phyloP scores from a whole-genome alignment of 1,140 invertebrate species.

The Nasonia giraulti region DNA sequence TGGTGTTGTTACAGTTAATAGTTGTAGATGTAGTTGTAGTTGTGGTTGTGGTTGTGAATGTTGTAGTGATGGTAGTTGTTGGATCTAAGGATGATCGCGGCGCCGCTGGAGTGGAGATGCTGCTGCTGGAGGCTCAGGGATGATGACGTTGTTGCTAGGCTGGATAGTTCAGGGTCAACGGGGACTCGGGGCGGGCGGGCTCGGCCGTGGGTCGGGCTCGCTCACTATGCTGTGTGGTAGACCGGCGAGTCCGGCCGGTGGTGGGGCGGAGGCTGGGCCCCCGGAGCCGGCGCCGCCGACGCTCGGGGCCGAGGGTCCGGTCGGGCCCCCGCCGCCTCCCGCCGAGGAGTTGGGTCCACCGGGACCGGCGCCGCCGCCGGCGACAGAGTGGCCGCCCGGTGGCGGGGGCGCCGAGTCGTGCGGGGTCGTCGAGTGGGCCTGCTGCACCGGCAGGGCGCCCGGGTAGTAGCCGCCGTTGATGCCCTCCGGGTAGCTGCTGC shows the following conservation, averaged over 20 bases:
- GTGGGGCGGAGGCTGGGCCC: slow-evolving; percentile 62
- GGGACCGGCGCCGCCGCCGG: slow-evolving; percentile 65
- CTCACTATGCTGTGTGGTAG: slow-evolving; percentile 74
- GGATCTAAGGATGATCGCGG: slow-evolving; percentile 30
- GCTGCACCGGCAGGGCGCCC: slow-evolving; percentile 81
- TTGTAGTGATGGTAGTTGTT: slow-evolving; percentile 28
- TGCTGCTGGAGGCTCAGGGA: slow-evolving; percentile 44
- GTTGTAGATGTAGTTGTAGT: slow-evolving; percentile 41
- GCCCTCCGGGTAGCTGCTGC: slow-evolving; percentile 77
- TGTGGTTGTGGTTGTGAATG: slow-evolving; percentile 34
- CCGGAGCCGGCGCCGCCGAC: slow-evolving; percentile 63
- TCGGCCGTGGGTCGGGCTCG: slow-evolving; percentile 73
- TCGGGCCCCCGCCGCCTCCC: slow-evolving; percentile 64
- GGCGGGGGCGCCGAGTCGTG: slow-evolving; percentile 80
- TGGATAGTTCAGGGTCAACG: slow-evolving; percentile 69
- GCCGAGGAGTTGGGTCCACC: slow-evolving; percentile 61
- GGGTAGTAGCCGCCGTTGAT: slow-evolving; percentile 84
- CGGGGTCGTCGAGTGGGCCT: slow-evolving; percentile 85
- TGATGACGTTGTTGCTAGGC: slow-evolving; percentile 46
- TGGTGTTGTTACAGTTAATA: slow-evolving; percentile 43
- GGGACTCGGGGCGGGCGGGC: slow-evolving; percentile 72
- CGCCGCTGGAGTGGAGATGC: slow-evolving; percentile 48
- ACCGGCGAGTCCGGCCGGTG: slow-evolving; percentile 68
- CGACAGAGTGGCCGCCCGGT: slow-evolving; percentile 75
- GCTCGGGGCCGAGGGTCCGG: slow-evolving; percentile 56